Evolutionary conservation across 53 echinoderm and acorn worm species (phyloP), one percentile per base, ranked within the genome.

Genomic region (Actinopyga echinites): DNA sequence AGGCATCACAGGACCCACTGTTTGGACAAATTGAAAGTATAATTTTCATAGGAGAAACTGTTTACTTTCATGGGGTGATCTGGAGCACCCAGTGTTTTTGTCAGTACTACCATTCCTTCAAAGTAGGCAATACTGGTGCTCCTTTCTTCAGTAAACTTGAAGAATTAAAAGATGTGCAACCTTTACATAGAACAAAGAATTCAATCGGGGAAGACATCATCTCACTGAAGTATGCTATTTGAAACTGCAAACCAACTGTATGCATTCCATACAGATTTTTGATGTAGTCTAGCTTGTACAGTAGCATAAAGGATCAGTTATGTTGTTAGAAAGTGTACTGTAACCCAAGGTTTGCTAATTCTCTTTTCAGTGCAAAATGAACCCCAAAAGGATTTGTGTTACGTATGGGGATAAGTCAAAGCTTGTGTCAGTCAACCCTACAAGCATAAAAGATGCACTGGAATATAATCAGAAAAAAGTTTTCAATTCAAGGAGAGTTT

Each of bases 1-100:
- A 66, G 11, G 17, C 66, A 66, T 66, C 66, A 0, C 32, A 66
- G 66, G 66, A 66, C 20, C 66, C 66, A 66, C 32, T 66, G 32
- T 66, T 66, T 66, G 66, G 33, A 66, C 66, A 66, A 66, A 66
- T 66, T 66, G 66, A 66, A 66, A 31, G 32, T 15, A 11, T 66
- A 6, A 66, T 66, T 34, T 66, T 66, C 32, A 66, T 66, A 11
- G 66, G 66, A 31, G 66, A 66, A 66, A 66, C 30, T 66, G 66
- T 66, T 28, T 66, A 30, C 66, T 31, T 66, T 11, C 66, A 36
- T 66, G 66, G 66, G 66, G 35, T 66, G 32, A 31, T 66, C 8
- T 66, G 66, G 66, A 12, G 30, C 32, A 31, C 66, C 20, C 0
- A 66, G 0, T 65, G 12, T 67, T 67, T 67, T 67, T 67, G 34